These are phyloP conservation scores for Apaloderma vittatum DNA, from an alignment of 2,113 vertebrate species.

Conservation along the genomic window DNA sequence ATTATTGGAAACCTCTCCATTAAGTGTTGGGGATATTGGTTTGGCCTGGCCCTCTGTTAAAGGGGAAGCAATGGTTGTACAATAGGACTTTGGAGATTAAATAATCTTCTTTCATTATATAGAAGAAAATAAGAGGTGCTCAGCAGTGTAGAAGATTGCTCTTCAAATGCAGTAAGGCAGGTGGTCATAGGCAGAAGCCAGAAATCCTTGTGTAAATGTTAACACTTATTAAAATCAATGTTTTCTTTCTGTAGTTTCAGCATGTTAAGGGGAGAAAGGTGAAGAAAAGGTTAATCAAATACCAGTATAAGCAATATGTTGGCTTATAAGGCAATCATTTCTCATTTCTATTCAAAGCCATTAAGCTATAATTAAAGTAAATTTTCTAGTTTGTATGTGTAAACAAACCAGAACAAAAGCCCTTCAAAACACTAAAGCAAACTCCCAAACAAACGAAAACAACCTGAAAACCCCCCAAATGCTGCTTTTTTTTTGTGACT, in stretches of 20 bases:
- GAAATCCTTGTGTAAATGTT: constrained; percentile 59
- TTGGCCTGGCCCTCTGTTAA: not conserved
- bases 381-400: not conserved
- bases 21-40: constrained; percentile 18
- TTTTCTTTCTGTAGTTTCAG: constrained; percentile 23
- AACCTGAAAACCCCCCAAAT: not conserved
- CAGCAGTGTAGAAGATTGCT: not conserved
- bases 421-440: fast-evolving
- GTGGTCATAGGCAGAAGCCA: constrained; percentile 1
- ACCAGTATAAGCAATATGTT: not conserved
- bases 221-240: constrained; percentile 44
- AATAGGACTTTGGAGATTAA: constrained; percentile 24
- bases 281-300: constrained; percentile 47
- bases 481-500: not conserved
- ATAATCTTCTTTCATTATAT: constrained; percentile 14
- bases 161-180: constrained; percentile 24
- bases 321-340: not conserved
- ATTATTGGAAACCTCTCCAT: constrained; percentile 48
- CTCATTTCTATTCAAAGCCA: not conserved
- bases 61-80: not conserved
- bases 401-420: not conserved
- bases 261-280: not conserved
- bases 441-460: not conserved
- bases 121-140: not conserved
- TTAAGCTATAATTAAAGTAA: not conserved